Conservation (phyloP, 2,888 invertebrate species). For the Schizotus pectinicornis region DNA sequence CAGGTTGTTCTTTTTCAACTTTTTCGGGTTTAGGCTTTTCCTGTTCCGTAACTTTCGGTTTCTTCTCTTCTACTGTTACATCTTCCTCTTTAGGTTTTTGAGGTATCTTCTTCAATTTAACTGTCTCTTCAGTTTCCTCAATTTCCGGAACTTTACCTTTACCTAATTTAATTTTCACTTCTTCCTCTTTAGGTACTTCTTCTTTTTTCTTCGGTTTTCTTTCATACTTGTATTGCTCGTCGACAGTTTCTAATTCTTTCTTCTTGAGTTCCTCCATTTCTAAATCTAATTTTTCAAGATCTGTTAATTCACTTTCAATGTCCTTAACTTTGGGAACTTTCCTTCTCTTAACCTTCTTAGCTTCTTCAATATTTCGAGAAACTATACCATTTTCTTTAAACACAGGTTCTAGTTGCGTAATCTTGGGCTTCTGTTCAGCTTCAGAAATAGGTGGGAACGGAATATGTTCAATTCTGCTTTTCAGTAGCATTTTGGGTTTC, state of each 20-base stretch:
- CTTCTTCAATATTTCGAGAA: conserved; percentile 61
- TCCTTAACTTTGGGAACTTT: conserved; percentile 56
- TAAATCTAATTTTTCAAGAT: conserved; percentile 58
- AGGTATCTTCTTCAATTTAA: conserved; percentile 63
- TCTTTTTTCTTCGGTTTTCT: conserved; percentile 47
- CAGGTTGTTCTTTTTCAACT: conserved; percentile 29
- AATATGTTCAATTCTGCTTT: conserved; percentile 69
- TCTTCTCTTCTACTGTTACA: conserved; percentile 49
- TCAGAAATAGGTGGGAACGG: conserved; percentile 56
- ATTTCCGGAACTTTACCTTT: conserved; percentile 61
- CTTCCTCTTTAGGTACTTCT: conserved; percentile 42
- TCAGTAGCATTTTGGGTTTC: conserved; percentile 71
- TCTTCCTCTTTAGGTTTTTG: conserved; percentile 53
- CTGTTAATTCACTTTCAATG: conserved; percentile 50
- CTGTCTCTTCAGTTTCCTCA: conserved; percentile 56
- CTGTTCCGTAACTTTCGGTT: conserved; percentile 43
- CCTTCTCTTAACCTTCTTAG: conserved; percentile 49
- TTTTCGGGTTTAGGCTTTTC: conserved; percentile 22
- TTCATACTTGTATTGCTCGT: conserved; percentile 55
- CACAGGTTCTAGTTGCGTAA: conserved; percentile 50
- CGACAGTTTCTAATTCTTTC: conserved; percentile 54
- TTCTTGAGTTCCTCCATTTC: conserved; percentile 56
- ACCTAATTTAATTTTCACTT: conserved; percentile 51
- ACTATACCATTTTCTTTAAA: conserved; percentile 55
- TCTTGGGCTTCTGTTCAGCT: conserved; percentile 45